phyloP scores from a whole-genome alignment of 2,797 vertebrate species.

The Enteromius anoplus region DNA sequence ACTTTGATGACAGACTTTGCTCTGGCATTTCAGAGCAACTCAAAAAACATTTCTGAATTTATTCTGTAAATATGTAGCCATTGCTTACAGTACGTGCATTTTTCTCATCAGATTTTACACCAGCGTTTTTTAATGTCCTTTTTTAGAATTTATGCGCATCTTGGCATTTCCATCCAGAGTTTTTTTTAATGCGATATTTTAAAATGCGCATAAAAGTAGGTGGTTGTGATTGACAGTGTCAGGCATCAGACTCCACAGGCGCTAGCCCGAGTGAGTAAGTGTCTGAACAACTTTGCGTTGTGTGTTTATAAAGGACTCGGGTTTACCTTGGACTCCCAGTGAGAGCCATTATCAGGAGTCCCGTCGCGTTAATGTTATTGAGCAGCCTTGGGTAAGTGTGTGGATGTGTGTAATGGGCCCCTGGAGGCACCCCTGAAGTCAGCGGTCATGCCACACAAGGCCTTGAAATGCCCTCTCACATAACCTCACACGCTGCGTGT shows the following conservation, averaged over 20 bases:
- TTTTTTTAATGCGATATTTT: too few relatives aligned
- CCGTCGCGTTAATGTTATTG: constrained; percentile 65
- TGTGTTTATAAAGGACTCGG: constrained; percentile 49
- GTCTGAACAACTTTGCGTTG: constrained; percentile 49
- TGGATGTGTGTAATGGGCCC: constrained; percentile 71
- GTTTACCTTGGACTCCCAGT: constrained; percentile 52
- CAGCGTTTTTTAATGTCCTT: too few relatives aligned
- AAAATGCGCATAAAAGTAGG: too few relatives aligned
- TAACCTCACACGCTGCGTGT: constrained; percentile 47
- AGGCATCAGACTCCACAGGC: constrained; percentile 40
- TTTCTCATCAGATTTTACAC: too few relatives aligned
- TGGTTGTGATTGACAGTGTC: constrained; percentile 43
- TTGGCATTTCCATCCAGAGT: too few relatives aligned
- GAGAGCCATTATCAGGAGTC: constrained; percentile 52
- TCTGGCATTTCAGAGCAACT: too few relatives aligned
- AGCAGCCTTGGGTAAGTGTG: constrained; percentile 67
- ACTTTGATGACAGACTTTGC: too few relatives aligned
- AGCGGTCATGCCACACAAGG: constrained; percentile 63
- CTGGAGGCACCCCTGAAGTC: constrained; percentile 64
- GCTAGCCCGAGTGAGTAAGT: not conserved
- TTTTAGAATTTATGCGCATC: too few relatives aligned
- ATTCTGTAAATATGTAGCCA: too few relatives aligned
- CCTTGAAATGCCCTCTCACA: constrained; percentile 57
- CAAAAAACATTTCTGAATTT: too few relatives aligned
- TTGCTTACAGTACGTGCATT: too few relatives aligned